These are phyloP conservation scores for Erethizon dorsatum DNA, from an alignment of 2,797 vertebrate genomes.

Conservation along the genomic window DNA sequence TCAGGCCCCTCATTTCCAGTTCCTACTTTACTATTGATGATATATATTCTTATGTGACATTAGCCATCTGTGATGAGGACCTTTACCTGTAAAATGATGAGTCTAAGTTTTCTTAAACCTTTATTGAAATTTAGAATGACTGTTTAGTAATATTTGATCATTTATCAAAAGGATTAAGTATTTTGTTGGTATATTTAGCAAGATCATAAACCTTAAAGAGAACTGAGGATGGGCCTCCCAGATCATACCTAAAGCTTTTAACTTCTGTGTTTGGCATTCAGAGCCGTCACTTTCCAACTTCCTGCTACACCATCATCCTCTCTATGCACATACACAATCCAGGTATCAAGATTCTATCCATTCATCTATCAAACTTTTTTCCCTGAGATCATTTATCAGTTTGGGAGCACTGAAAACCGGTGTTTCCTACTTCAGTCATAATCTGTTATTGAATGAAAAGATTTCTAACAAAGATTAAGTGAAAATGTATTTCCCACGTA, in stretches of 20 bases:
- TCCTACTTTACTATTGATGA: background rate
- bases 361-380: background rate
- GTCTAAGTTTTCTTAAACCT: background rate
- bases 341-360: background rate
- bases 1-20: background rate
- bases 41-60: accelerated
- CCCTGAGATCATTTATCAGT: background rate
- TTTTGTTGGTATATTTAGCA: background rate
- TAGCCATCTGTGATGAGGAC: background rate
- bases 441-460: background rate
- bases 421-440: background rate
- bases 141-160: conserved; percentile 3
- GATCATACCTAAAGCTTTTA: background rate
- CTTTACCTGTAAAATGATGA: background rate
- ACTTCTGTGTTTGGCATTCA: background rate
- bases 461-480: background rate
- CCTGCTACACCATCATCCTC: accelerated
- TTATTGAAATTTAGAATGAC: background rate
- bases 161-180: background rate
- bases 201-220: background rate
- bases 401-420: background rate
- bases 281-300: background rate
- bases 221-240: background rate
- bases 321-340: background rate
- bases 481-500: background rate